Conservation (phyloP, 2,113 vertebrate genomes). For the Oreochromis spilurus region DNA sequence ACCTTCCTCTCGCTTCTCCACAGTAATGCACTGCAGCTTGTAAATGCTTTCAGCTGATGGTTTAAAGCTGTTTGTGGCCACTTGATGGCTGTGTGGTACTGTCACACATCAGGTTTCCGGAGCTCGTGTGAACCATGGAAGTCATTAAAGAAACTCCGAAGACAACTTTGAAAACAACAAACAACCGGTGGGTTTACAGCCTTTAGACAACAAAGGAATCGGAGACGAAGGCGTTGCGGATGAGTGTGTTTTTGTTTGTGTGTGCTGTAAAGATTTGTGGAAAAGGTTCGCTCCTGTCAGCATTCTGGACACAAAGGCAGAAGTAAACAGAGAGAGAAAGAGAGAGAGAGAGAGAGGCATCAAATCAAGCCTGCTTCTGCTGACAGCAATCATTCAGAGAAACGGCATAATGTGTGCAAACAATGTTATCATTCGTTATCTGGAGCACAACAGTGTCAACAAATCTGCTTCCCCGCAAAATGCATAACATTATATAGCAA, state of each 20-base stretch:
- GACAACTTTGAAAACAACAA: background rate
- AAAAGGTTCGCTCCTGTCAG: slow-evolving; percentile 6
- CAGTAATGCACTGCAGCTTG: background rate
- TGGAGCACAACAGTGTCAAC: slow-evolving; percentile 22
- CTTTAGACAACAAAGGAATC: background rate
- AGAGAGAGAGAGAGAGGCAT: slow-evolving; percentile 4
- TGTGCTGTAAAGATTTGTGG: background rate
- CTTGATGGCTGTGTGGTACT: background rate
- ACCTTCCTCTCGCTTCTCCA: background rate
- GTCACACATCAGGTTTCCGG: background rate
- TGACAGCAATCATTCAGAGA: slow-evolving; percentile 35
- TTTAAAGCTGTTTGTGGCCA: slow-evolving; percentile 18
- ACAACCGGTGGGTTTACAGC: background rate
- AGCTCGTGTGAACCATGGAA: background rate
- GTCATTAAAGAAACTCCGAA: background rate
- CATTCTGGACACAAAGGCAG: slow-evolving; percentile 40
- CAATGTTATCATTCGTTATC: slow-evolving; percentile 48
- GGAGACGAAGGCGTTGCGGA: background rate
- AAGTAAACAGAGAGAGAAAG: slow-evolving; percentile 28
- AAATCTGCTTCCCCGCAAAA: slow-evolving; percentile 24
- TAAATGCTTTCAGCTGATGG: slow-evolving; percentile 9
- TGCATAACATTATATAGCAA: background rate
- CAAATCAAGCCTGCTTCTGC: slow-evolving; percentile 12
- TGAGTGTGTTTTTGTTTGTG: background rate
- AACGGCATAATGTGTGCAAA: slow-evolving; percentile 31